Base-by-base conservation (phyloP, 2,797 vertebrate species). In the Denticeps clupeoides region DNA sequence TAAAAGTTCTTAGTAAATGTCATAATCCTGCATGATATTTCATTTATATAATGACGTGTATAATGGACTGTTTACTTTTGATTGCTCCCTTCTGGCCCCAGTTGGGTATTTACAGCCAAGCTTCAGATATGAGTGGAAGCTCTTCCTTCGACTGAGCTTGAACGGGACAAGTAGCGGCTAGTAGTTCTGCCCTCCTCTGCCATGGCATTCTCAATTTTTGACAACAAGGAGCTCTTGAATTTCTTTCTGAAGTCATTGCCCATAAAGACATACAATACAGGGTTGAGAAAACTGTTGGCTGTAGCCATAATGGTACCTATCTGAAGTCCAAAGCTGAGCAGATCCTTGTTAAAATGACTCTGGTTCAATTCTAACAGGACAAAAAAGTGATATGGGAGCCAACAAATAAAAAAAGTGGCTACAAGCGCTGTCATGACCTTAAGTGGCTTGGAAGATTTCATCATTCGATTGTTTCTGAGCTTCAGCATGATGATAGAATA, bases 281-380 rank as follows among this genome's bases (percentile, higher is more conserved):
- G 94, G 65, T 99, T 99, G 64, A 97, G 80, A 67, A 91, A 94
- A 68, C 94, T 99, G 78, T 93, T 99, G 22, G 89, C 78, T 0
- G 75, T 77, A 0, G 86, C 88, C 0, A 89, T 22, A 0, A 72
- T 70, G 0, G 72, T 82, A 53, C 80, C 78, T 3, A 84, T 43
- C 1, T 69, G 74, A 37, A 87, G 2, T 1, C 81, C 76, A 2
- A 68, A 33, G 45, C 55, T 40, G 2, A 86, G 67, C 7, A 77
- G 24, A 4, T 40, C 5, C 2, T 1, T 16, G 5, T 16, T 21
- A 40, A 53, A 7, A 10, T 45, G 5, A 21, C n/a, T 51, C 0
- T 75, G 71, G 11, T 68, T 48, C 0, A 71, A 70, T 51, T 90
- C 86, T 23, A 86, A 58, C 4, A 90, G 68, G 38, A 77, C 59